Percentiles rank a stretch among this genome's conserved stretches.
Conservation (phyloP, 2,888 invertebrate species). For the Limnephilus auricula region DNA sequence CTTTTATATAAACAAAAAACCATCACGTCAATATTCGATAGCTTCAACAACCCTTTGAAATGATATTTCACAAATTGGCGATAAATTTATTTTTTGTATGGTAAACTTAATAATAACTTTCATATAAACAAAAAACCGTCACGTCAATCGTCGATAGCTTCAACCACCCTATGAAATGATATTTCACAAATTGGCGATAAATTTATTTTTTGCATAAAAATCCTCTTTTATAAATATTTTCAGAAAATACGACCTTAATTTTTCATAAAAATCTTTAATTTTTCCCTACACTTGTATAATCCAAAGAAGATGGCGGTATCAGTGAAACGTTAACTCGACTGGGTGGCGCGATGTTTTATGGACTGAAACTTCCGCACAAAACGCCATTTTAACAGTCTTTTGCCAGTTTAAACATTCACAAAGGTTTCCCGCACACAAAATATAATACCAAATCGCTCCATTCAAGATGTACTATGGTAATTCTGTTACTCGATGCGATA, state of each 20-base stretch:
- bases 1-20: no score
- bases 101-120: no score
- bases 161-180: no score
- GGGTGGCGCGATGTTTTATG: slow-evolving; percentile 65
- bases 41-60: no score
- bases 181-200: no score
- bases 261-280: neutral
- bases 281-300: neutral
- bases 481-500: slow-evolving; percentile 43
- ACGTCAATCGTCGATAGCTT: no score
- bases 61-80: no score
- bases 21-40: no score
- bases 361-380: slow-evolving; percentile 64
- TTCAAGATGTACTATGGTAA: slow-evolving; percentile 57
- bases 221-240: no score
- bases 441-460: slow-evolving; percentile 48
- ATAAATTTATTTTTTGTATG: no score
- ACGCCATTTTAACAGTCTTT: slow-evolving; percentile 66
- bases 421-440: slow-evolving; percentile 55
- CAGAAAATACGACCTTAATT: neutral
- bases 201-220: no score
- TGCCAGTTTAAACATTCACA: slow-evolving; percentile 64
- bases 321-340: slow-evolving; percentile 55
- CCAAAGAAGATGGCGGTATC: slow-evolving; percentile 36
- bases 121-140: no score